phyloP scores from a whole-genome alignment of 2,888 invertebrate species.

The Tricholauxania praeusta region DNA sequence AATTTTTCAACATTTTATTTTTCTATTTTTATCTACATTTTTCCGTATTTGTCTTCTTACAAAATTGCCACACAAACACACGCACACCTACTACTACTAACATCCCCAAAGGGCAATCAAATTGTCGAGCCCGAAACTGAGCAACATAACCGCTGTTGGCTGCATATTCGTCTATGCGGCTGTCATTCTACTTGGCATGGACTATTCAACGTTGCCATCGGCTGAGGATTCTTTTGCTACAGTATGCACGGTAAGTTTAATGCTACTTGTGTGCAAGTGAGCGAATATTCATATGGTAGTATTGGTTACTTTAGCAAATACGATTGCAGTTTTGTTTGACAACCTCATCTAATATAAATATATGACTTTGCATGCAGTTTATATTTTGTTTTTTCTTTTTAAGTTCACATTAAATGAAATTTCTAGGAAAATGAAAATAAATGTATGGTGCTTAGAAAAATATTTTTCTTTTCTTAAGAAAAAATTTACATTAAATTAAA shows the following conservation, averaged over 20 bases:
- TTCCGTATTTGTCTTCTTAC: background rate
- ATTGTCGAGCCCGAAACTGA: conserved; percentile 90
- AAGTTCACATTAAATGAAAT: too few species aligned
- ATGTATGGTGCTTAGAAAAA: background rate
- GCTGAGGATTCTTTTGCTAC: conserved; percentile 79
- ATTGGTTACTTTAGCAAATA: too few species aligned
- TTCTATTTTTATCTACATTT: background rate
- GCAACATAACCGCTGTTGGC: conserved; percentile 91
- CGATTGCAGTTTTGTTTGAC: too few species aligned
- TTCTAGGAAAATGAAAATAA: background rate
- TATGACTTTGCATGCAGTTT: too few species aligned
- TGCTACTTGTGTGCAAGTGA: background rate
- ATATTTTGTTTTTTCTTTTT: too few species aligned
- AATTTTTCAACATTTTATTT: background rate
- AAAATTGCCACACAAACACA: background rate
- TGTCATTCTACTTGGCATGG: conserved; percentile 86
- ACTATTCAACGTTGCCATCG: conserved; percentile 81
- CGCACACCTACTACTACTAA: background rate
- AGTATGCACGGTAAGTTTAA: conserved; percentile 84
- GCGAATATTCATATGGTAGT: background rate
- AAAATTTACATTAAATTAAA: too few species aligned
- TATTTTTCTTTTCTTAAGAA: too few species aligned
- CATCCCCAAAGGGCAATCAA: conserved; percentile 81
- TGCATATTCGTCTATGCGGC: conserved; percentile 92
- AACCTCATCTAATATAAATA: too few species aligned